phyloP scores from a whole-genome alignment of 2,888 invertebrate genomes.

The Ommatoiulus sabulosus region DNA sequence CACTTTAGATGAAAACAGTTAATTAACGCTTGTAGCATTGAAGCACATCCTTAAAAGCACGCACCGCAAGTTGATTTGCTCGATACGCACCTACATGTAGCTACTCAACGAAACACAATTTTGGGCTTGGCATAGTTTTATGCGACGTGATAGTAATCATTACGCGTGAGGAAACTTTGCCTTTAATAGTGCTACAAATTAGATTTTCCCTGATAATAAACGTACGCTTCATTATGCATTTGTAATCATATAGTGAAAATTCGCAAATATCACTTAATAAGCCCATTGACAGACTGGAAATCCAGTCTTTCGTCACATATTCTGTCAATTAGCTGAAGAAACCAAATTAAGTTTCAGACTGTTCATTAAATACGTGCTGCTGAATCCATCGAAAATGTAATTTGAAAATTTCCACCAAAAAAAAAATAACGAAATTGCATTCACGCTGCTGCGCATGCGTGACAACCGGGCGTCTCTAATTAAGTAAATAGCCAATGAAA shows the following conservation, averaged over 20 bases:
- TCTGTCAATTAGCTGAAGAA: not conserved
- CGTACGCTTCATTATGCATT: slow-evolving; percentile 4
- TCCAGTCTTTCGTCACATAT: not conserved
- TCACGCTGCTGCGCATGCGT: not conserved
- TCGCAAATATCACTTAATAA: not conserved
- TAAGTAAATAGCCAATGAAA: not conserved
- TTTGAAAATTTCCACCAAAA: not conserved
- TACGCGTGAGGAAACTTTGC: slow-evolving; percentile 5
- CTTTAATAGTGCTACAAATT: not conserved
- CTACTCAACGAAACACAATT: not conserved
- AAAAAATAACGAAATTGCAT: not conserved
- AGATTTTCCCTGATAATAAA: slow-evolving; percentile 33
- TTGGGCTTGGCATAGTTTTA: not conserved
- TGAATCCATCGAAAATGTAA: not conserved
- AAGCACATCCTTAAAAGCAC: no score
- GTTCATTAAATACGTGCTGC: not conserved
- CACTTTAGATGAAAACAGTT: no score
- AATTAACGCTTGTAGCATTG: no score
- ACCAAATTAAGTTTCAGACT: not conserved
- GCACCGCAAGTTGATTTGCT: not conserved
- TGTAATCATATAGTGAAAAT: not conserved
- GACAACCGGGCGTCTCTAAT: not conserved
- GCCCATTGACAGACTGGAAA: not conserved
- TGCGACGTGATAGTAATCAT: not conserved
- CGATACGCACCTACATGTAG: not conserved